Percentiles rank a stretch among this genome's conserved stretches.
Evolutionary conservation across 2,888 invertebrate species (phyloP).

Genomic region (Stegophylla sp.): DNA sequence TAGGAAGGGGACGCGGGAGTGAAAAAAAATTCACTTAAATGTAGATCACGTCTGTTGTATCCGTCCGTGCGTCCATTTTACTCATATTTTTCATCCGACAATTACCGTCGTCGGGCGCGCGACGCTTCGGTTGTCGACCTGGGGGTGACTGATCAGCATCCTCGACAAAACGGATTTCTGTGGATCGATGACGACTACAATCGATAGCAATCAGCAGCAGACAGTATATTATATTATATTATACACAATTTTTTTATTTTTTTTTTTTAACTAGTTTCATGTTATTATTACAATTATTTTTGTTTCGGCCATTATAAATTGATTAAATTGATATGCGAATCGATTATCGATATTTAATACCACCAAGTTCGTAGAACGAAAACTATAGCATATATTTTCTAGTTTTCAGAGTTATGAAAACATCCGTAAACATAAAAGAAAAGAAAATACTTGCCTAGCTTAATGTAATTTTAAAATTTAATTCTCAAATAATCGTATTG

Average conservation of each 20-base stretch:
- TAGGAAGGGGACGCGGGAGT: not conserved
- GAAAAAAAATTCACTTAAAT: slow-evolving; percentile 40
- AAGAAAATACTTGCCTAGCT: too few species aligned
- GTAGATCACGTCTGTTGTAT: slow-evolving; percentile 50
- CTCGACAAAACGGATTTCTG: not conserved
- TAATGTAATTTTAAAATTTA: too few species aligned
- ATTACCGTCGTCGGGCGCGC: slow-evolving; percentile 27
- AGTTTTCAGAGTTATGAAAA: too few species aligned
- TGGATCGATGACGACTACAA: not conserved
- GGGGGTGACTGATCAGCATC: slow-evolving; percentile 26
- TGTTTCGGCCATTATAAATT: not conserved
- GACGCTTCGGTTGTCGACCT: slow-evolving; percentile 7
- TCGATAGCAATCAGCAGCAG: not conserved
- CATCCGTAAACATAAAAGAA: too few species aligned
- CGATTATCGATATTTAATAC: not conserved
- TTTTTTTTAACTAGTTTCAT: too few species aligned
- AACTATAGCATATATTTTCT: too few species aligned
- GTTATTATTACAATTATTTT: too few species aligned
- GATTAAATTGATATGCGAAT: not conserved
- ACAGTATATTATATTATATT: too few species aligned
- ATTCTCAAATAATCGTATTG: too few species aligned
- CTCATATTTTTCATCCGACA: slow-evolving; percentile 42
- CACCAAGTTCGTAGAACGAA: too few species aligned
- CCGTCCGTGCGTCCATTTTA: slow-evolving; percentile 54
- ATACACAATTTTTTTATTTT: too few species aligned